phyloP scores from a whole-genome alignment of 2,113 vertebrate genomes.

The Hippotragus niger region DNA sequence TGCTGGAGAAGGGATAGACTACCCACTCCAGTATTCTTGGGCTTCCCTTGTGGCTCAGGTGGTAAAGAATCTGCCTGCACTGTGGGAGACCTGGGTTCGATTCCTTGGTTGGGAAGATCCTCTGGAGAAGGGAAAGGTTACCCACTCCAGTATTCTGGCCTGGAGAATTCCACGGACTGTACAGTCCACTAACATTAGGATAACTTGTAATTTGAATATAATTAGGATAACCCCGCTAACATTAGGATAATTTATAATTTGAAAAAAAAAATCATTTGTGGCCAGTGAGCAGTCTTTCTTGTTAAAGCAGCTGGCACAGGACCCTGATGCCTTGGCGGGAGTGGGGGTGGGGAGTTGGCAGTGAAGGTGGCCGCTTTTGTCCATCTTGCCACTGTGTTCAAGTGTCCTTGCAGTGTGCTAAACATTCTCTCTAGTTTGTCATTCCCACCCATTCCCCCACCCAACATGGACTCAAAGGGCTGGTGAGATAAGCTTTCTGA shows the following conservation, averaged over 20 bases:
- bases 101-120: background rate
- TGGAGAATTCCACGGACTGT: background rate
- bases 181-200: background rate
- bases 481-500: background rate
- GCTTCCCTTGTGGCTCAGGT: background rate
- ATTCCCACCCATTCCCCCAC: too few species aligned
- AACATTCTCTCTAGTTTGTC: background rate
- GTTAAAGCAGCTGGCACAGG: background rate
- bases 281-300: background rate
- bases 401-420: background rate
- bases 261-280: background rate
- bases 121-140: background rate
- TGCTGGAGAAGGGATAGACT: background rate
- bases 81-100: background rate
- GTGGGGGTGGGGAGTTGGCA: rapidly evolving
- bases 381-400: background rate
- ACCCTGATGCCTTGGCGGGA: background rate
- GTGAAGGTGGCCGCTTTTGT: background rate
- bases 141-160: background rate
- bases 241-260: background rate
- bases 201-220: background rate
- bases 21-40: background rate
- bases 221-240: background rate
- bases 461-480: rapidly evolving
- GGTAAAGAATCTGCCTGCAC: background rate